phyloP scores from a whole-genome alignment of 2,888 invertebrate species.

The Nesidiocoris tenuis region DNA sequence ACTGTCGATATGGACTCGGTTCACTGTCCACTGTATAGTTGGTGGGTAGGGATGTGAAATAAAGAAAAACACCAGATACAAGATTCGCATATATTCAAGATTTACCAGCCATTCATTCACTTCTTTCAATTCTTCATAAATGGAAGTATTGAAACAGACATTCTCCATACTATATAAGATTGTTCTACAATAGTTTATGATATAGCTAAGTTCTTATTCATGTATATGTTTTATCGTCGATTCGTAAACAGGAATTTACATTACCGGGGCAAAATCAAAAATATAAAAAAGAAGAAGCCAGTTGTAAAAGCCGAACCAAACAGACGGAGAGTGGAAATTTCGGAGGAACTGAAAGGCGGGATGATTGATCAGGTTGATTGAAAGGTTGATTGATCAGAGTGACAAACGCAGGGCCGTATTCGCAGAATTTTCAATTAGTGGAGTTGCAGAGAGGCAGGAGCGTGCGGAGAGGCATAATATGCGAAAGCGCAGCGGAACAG shows the following conservation, averaged over 20 bases:
- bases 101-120: slow-evolving; percentile 40
- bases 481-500: too few relatives aligned
- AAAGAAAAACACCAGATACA: slow-evolving; percentile 25
- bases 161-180: slow-evolving; percentile 47
- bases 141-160: slow-evolving; percentile 47
- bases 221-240: slow-evolving; percentile 42
- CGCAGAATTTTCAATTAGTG: too few relatives aligned
- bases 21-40: too few relatives aligned
- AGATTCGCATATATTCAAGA: slow-evolving; percentile 47
- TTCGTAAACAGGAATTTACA: slow-evolving; percentile 29
- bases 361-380: too few relatives aligned
- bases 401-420: too few relatives aligned
- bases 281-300: background rate
- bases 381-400: too few relatives aligned
- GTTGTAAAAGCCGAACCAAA: background rate
- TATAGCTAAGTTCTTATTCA: slow-evolving; percentile 48
- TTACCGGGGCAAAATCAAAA: slow-evolving; percentile 22
- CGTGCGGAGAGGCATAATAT: too few relatives aligned
- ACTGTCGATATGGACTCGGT: too few relatives aligned
- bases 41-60: too few relatives aligned
- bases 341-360: background rate
- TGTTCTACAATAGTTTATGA: slow-evolving; percentile 48
- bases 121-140: slow-evolving; percentile 41
- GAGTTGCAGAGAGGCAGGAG: too few relatives aligned
- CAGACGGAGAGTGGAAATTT: background rate